These are phyloP conservation scores for Motacilla alba DNA, from an alignment of 2,113 vertebrate species.

Conservation along the genomic window DNA sequence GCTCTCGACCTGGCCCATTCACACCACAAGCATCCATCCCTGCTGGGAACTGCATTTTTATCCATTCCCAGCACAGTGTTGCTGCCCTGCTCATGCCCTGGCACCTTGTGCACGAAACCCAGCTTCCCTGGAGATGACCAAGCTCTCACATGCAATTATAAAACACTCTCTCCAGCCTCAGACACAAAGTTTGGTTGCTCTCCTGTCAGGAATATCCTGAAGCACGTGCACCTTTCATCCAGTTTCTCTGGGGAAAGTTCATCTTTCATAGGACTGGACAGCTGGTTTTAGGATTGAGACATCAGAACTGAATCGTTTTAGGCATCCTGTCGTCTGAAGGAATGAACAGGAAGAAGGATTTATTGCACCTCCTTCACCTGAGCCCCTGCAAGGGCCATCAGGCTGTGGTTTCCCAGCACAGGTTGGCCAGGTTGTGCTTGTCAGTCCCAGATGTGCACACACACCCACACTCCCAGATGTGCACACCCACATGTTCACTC, in stretches of 20 bases:
- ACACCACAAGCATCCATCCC: neutral
- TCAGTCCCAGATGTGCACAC: neutral
- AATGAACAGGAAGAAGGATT: neutral
- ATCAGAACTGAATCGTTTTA: neutral
- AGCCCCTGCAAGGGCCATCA: neutral
- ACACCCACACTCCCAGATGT: neutral
- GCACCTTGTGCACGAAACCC: neutral
- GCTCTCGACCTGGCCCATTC: neutral
- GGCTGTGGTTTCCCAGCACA: neutral
- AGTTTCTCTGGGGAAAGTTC: neutral
- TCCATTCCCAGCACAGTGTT: neutral
- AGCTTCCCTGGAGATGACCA: neutral
- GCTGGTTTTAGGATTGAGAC: neutral
- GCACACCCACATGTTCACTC: neutral
- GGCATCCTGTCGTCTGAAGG: neutral
- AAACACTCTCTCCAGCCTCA: neutral
- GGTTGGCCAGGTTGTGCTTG: neutral
- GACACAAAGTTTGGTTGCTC: neutral
- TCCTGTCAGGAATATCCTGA: neutral
- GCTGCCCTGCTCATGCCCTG: neutral
- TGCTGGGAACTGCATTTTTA: neutral
- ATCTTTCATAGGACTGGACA: neutral
- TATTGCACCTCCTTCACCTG: neutral
- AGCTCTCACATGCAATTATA: neutral
- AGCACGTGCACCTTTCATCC: neutral